These are phyloP conservation scores for Sylvicola cinctus DNA, from an alignment of 2,888 invertebrate species.

Conservation along the genomic window DNA sequence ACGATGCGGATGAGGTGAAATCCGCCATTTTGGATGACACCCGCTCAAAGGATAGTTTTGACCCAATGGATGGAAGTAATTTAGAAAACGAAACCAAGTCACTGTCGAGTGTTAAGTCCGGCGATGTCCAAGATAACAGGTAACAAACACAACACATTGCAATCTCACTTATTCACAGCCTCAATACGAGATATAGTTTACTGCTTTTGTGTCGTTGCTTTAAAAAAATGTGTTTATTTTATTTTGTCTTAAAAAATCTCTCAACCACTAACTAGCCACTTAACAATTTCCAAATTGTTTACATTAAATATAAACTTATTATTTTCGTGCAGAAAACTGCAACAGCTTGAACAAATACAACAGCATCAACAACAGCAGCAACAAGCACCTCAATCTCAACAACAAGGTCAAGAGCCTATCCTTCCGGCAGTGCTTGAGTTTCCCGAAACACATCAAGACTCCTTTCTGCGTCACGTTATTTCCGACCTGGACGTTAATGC, in stretches of 20 bases:
- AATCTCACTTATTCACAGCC: background rate
- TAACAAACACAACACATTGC: slow-evolving; percentile 23
- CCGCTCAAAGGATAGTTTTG: slow-evolving; percentile 44
- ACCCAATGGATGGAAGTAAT: slow-evolving; percentile 69
- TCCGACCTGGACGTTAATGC: slow-evolving; percentile 72
- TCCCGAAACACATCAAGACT: slow-evolving; percentile 84
- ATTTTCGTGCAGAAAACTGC: too few species aligned
- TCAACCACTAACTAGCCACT: too few species aligned
- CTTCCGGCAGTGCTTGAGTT: slow-evolving; percentile 89
- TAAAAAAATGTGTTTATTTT: background rate
- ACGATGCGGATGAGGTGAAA: too few species aligned
- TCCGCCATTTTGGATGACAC: too few species aligned
- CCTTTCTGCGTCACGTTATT: slow-evolving; percentile 73
- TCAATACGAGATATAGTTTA: background rate
- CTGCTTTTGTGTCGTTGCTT: background rate
- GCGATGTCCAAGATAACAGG: slow-evolving; percentile 63
- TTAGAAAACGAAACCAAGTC: slow-evolving; percentile 85
- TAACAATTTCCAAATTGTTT: too few species aligned
- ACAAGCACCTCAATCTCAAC: slow-evolving; percentile 5
- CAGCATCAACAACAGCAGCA: too few species aligned
- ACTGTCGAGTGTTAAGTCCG: slow-evolving; percentile 60
- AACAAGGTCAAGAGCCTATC: slow-evolving; percentile 66
- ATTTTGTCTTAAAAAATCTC: too few species aligned
- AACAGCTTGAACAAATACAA: too few species aligned
- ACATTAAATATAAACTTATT: too few species aligned